Conservation (phyloP, 2,113 vertebrate species). For the Bettongia penicillata region DNA sequence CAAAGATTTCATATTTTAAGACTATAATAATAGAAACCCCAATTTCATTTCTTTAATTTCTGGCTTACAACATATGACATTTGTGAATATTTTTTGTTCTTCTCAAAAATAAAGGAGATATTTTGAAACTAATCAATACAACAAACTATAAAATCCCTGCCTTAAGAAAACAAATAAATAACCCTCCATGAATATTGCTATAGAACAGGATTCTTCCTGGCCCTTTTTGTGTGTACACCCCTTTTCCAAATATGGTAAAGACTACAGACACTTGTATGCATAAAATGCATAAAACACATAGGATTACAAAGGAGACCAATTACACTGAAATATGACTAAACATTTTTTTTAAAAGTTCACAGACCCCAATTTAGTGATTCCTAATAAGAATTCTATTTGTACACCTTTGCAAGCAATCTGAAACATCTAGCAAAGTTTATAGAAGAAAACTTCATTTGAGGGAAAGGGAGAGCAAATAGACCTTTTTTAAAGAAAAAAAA, state of each 20-base stretch:
- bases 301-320: neutral
- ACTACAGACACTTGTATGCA: neutral
- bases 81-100: constrained; percentile 58
- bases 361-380: neutral
- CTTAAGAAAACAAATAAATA: neutral
- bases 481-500: constrained; percentile 60
- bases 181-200: constrained; percentile 40
- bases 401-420: constrained; percentile 57
- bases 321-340: neutral
- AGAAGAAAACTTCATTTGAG: constrained; percentile 61
- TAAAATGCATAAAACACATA: neutral
- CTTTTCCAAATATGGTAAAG: neutral
- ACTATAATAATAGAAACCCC: constrained; percentile 37
- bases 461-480: constrained; percentile 57
- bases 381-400: neutral
- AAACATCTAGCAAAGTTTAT: constrained; percentile 64
- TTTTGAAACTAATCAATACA: constrained; percentile 39
- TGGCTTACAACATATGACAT: constrained; percentile 53
- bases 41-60: constrained; percentile 59
- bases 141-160: constrained; percentile 47
- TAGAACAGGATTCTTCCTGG: neutral
- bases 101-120: constrained; percentile 66
- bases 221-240: neutral
- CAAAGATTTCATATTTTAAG: constrained; percentile 40
- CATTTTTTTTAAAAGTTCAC: neutral